Conservation (phyloP, 1,140 invertebrate genomes). For the Drosophila nannoptera region DNA sequence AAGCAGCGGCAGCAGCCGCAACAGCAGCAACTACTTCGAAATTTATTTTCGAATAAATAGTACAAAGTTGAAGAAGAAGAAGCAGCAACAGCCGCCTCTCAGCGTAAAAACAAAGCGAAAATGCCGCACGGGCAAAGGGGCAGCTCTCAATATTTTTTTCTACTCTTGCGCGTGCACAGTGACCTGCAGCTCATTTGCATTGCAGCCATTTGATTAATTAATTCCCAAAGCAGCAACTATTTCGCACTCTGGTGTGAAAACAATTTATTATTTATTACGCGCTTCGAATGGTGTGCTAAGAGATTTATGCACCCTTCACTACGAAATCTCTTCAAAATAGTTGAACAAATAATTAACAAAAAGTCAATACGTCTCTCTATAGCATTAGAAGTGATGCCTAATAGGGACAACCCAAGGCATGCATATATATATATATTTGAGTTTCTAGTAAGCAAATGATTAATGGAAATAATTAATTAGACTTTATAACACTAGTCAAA, state of each 20-base stretch:
- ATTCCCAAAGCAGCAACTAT: conserved; percentile 8
- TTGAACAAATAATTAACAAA: conserved; percentile 2
- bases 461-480: not conserved
- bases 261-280: conserved; percentile 6
- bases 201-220: conserved; percentile 10
- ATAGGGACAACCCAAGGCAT: too few relatives aligned
- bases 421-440: too few relatives aligned
- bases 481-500: too few relatives aligned
- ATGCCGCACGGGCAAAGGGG: conserved; percentile 44
- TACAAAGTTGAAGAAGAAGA: conserved; percentile 74
- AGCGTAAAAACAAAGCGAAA: conserved; percentile 65
- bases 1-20: conserved; percentile 16
- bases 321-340: not conserved
- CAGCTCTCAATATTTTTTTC: conserved; percentile 22
- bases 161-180: conserved; percentile 64
- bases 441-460: too few relatives aligned
- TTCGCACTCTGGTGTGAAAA: conserved; percentile 20
- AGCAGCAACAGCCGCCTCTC: conserved; percentile 40
- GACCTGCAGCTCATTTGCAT: conserved; percentile 30
- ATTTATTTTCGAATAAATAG: conserved; percentile 77
- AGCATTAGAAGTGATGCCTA: not conserved
- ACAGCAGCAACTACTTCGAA: conserved; percentile 67
- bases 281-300: conserved; percentile 8
- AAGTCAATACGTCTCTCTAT: not conserved
- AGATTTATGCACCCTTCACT: conserved; percentile 23